Conservation (phyloP, 2,888 invertebrate genomes). For the Muschampia plurimacula region DNA sequence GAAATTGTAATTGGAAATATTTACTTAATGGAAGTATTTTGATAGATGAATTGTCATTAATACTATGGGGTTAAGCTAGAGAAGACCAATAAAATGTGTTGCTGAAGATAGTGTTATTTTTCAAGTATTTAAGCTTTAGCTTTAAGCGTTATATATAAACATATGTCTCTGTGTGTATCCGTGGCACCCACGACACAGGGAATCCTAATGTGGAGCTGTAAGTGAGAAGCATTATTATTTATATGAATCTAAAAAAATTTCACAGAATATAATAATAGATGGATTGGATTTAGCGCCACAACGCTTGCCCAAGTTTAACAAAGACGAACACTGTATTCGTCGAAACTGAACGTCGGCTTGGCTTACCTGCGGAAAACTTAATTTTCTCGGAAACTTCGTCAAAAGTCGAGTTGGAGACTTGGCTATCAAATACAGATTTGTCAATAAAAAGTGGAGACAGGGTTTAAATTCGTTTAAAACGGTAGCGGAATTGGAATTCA, state of each 20-base stretch:
- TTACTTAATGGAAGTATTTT: no score
- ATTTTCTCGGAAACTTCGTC: conserved; percentile 15
- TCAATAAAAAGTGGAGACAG: conserved; percentile 28
- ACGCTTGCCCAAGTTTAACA: neutral
- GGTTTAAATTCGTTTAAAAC: conserved; percentile 31
- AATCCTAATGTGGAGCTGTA: no score
- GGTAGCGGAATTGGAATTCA: conserved; percentile 20
- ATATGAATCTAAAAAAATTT: neutral
- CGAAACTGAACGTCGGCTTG: neutral
- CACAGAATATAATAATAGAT: neutral
- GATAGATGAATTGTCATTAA: no score
- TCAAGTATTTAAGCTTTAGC: no score
- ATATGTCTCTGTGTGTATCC: no score
- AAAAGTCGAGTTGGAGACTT: conserved; percentile 28
- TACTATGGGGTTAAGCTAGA: no score
- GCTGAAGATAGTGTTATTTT: no score
- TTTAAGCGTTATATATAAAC: no score
- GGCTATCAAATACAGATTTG: conserved; percentile 33
- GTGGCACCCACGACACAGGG: no score
- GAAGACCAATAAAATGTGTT: no score
- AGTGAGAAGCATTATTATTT: no score
- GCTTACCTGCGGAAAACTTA: conserved; percentile 19
- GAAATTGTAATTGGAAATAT: no score
- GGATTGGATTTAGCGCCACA: neutral
- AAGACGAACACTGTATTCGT: neutral